These are phyloP conservation scores for Antrozous pallidus DNA, from an alignment of 2,797 vertebrate genomes.

Conservation along the genomic window DNA sequence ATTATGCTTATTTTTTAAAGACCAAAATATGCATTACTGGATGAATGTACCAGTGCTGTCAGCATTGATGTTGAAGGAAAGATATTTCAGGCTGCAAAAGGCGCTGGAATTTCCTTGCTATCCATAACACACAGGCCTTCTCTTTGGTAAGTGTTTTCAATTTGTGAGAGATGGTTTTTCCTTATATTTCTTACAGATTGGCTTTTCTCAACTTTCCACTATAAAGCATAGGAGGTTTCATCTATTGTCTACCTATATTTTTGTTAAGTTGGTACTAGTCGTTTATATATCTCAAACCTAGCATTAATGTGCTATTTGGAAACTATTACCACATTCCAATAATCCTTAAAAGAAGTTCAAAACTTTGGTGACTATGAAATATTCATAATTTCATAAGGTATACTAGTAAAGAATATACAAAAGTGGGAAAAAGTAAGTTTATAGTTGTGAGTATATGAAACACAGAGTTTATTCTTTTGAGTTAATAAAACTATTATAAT, in stretches of 20 bases:
- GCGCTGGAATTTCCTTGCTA: constrained; percentile 93
- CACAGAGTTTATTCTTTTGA: neutral
- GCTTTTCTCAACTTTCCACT: neutral
- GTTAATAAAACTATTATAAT: neutral
- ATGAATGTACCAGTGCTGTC: constrained; percentile 97
- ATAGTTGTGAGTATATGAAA: neutral
- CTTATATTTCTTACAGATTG: neutral
- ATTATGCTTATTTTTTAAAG: constrained; percentile 80
- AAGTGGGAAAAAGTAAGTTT: neutral
- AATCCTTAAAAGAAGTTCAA: constrained; percentile 30
- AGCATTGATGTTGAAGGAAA: constrained; percentile 99
- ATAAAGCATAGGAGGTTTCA: neutral
- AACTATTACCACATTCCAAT: neutral
- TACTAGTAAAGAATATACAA: neutral
- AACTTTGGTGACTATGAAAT: neutral
- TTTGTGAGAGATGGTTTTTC: neutral
- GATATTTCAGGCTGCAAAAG: constrained; percentile 97
- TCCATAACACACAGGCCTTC: constrained; percentile 99
- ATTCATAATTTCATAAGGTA: neutral
- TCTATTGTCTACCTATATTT: neutral
- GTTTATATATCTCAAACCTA: neutral
- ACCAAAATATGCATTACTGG: constrained; percentile 95
- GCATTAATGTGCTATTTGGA: neutral
- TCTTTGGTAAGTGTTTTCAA: constrained; percentile 89
- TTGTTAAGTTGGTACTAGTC: neutral